Evolutionary conservation across 1,140 invertebrate species (phyloP).

Genomic region (Hetaerina americana): DNA sequence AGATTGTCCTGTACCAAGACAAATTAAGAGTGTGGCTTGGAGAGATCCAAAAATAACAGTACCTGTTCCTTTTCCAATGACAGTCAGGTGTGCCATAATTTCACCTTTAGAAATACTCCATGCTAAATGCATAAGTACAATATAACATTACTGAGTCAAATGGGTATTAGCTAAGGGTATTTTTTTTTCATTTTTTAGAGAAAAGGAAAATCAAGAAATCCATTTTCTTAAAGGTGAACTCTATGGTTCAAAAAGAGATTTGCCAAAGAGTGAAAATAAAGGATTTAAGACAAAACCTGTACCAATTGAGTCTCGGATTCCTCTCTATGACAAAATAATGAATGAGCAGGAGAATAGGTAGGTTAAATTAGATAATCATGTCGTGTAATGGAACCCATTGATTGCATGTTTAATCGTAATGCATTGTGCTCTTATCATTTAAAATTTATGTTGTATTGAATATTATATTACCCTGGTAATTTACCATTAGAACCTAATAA

Average conservation of each 20-base stretch:
- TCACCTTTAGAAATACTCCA: too few relatives aligned
- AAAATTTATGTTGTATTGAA: too few relatives aligned
- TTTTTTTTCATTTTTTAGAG: constrained; percentile 31
- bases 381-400: too few relatives aligned
- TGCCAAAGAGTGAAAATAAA: constrained; percentile 22
- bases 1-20: not conserved
- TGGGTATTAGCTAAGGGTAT: not conserved
- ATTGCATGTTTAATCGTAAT: too few relatives aligned
- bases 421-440: too few relatives aligned
- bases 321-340: constrained; percentile 52
- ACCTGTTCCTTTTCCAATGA: constrained; percentile 52
- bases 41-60: constrained; percentile 28
- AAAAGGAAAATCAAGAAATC: constrained; percentile 44
- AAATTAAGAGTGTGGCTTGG: constrained; percentile 29
- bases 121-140: too few relatives aligned
- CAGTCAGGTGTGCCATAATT: constrained; percentile 38
- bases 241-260: constrained; percentile 16
- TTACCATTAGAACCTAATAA: too few relatives aligned
- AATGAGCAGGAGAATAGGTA: constrained; percentile 54
- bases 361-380: too few relatives aligned
- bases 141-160: too few relatives aligned
- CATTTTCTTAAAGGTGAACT: constrained; percentile 14
- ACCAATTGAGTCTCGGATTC: constrained; percentile 51
- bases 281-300: constrained; percentile 40
- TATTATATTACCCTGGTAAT: too few relatives aligned